These are phyloP conservation scores for Heliconius himera DNA, from an alignment of 1,140 invertebrate genomes.

Conservation along the genomic window DNA sequence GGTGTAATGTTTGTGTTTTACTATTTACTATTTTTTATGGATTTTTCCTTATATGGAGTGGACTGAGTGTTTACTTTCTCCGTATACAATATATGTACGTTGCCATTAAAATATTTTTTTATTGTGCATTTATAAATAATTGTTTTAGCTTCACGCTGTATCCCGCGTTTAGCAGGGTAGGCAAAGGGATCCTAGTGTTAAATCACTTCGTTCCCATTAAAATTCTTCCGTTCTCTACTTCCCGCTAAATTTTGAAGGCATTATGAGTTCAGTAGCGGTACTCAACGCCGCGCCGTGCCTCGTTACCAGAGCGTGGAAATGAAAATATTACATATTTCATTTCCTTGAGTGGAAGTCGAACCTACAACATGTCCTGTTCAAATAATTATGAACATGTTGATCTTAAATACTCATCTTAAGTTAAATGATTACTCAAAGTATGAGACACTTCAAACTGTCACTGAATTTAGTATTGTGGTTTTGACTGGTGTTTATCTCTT, in stretches of 20 bases:
- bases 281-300: background rate
- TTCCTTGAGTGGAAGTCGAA: background rate
- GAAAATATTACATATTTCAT: background rate
- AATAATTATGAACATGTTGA: background rate
- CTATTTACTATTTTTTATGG: background rate
- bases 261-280: background rate
- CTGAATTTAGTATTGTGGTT: conserved; percentile 15
- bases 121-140: background rate
- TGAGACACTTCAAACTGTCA: conserved; percentile 20
- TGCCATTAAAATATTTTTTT: background rate
- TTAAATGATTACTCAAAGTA: background rate
- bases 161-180: background rate
- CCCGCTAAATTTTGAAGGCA: background rate
- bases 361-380: background rate
- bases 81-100: background rate
- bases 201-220: background rate
- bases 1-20: conserved; percentile 5
- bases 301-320: background rate
- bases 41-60: background rate
- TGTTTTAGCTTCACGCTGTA: background rate
- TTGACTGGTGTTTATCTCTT: conserved; percentile 14
- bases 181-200: background rate
- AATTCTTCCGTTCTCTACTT: background rate
- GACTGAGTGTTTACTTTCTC: background rate
- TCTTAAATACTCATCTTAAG: too few species aligned